Percentiles rank a stretch among this genome's conserved stretches.
These are phyloP conservation scores for Rhynchonycteris naso DNA, from an alignment of 2,797 vertebrate genomes.

Conservation along the genomic window DNA sequence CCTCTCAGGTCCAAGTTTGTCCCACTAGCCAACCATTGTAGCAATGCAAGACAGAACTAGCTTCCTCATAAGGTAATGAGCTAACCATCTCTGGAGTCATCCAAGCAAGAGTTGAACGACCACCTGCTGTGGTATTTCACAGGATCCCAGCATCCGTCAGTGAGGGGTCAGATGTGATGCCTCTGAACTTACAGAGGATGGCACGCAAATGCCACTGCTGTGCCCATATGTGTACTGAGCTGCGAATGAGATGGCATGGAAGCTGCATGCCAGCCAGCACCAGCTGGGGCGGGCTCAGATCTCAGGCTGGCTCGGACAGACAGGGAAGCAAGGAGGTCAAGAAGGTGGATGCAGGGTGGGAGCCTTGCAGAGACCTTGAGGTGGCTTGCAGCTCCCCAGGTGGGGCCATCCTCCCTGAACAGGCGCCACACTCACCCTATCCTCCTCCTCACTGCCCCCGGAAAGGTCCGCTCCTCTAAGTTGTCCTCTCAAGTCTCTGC, in stretches of 20 bases:
- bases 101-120: not conserved
- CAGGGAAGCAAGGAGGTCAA: not conserved
- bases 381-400: not conserved
- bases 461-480: not conserved
- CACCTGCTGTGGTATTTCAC: not conserved
- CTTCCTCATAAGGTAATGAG: not conserved
- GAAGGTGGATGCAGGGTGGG: not conserved
- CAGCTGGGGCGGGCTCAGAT: not conserved
- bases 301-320: not conserved
- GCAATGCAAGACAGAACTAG: not conserved
- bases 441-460: not conserved
- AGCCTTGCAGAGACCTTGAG: not conserved
- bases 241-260: fast-evolving
- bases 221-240: fast-evolving
- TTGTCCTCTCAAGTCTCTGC: not conserved
- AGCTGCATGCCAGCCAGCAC: not conserved
- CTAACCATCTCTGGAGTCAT: not conserved
- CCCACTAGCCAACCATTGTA: fast-evolving
- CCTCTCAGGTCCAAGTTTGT: not conserved
- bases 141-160: not conserved
- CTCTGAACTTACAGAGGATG: not conserved
- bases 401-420: not conserved
- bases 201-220: fast-evolving
- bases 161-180: not conserved
- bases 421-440: not conserved